Base-by-base conservation (phyloP, 2,888 invertebrate species). In the Pimpla rufipes region DNA sequence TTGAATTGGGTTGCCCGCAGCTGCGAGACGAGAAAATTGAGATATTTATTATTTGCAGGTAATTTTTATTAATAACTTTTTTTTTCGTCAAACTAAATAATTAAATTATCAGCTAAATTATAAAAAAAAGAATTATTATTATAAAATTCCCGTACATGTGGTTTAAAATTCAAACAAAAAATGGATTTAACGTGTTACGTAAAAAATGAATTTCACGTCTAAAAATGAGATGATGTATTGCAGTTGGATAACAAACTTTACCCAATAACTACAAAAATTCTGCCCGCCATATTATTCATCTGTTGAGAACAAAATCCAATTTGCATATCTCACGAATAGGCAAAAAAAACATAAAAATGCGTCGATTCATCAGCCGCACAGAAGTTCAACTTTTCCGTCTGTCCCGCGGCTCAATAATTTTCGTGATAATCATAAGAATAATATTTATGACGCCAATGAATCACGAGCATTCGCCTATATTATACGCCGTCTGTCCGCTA, bases 401-500 rank as follows among this genome's bases (percentile, higher is more conserved):
- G n/a, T 59, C 35, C 35, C 13, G 21, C 4, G 8, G 16, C 11
- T 21, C 42, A 4, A 55, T 70, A 40, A 62, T 40, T 37, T 55
- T n/a, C 37, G 8, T 18, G 13, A n/a, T 40, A 3, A 23, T 21
- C 40, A 55, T 67, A 47, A 23, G 23, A 70, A 57, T 57, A 23
- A 16, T 45, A 55, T 57, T 29, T 13, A 42, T 11, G 29, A 57
- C n/a, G 16, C 10, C 57, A 40, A 21, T 73, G 66, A 71, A 71
- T 71, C 64, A 47, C 37, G n/a, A 76, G 11, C 16, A 37, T 76
- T 76, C 29, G 64, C 76, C 57, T 42, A 16, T 66, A 10, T 18
- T 13, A 35, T 1, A 50, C 50, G n/a, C 35, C 29, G 13, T 50
- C 29, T n/a, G 18, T 23, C 45, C 47, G 70, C 52, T 70, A 66